Conservation (phyloP, 2,113 vertebrate genomes). For the Hystrix cristata region DNA sequence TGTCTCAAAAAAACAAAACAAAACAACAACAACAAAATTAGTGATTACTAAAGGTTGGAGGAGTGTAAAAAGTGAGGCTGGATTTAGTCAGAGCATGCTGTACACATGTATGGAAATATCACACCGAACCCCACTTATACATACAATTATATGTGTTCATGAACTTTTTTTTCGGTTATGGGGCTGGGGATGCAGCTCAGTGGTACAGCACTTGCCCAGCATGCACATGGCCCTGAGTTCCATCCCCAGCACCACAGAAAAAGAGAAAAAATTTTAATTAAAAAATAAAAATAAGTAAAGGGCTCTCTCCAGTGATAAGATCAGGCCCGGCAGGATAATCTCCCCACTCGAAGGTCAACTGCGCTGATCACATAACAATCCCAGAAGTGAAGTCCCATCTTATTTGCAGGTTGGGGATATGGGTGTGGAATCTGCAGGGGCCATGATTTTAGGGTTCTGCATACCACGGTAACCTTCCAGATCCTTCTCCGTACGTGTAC, state of each 20-base stretch:
- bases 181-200: not conserved
- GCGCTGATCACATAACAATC: not conserved
- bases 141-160: not conserved
- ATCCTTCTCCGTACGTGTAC: slow-evolving; percentile 1
- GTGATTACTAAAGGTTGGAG: not conserved
- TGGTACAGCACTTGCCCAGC: not conserved
- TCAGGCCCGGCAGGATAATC: not conserved
- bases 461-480: not conserved
- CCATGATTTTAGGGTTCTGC: slow-evolving; percentile 17
- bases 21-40: too few species aligned
- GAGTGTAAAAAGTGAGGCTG: not conserved
- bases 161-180: not conserved
- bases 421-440: not conserved
- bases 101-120: not conserved
- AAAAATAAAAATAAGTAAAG: not conserved
- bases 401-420: not conserved
- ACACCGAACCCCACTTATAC: not conserved
- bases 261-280: not conserved
- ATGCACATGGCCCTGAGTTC: not conserved
- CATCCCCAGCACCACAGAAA: not conserved
- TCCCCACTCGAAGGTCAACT: not conserved
- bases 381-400: not conserved
- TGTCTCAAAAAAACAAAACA: too few species aligned
- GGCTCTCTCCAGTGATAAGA: not conserved
- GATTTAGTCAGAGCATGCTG: not conserved